A percentile compares a stretch with the other conserved stretches of the same genome.
Conservation (phyloP, 2,113 vertebrate genomes). For the Lagenorhynchus albirostris region DNA sequence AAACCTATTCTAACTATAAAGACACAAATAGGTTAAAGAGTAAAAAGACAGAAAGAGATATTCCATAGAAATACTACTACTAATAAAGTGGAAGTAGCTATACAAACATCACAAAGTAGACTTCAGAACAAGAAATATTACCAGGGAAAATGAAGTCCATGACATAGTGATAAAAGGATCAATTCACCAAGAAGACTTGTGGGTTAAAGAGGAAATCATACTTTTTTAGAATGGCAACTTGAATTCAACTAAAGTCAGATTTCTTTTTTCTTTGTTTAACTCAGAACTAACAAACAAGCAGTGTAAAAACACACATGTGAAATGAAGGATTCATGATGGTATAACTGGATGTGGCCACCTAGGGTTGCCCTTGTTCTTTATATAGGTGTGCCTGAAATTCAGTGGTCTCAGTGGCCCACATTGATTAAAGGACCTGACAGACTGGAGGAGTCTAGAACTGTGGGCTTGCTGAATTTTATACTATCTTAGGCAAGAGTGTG, state of each 20-base stretch:
- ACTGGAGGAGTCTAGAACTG: not conserved
- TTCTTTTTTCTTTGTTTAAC: not conserved
- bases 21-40: not conserved
- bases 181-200: not conserved
- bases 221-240: not conserved
- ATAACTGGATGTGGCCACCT: not conserved
- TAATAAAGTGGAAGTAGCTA: not conserved
- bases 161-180: not conserved
- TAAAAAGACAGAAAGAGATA: not conserved
- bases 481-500: not conserved
- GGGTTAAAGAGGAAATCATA: not conserved
- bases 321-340: not conserved
- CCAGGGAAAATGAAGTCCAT: not conserved
- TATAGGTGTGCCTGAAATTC: not conserved
- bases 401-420: not conserved
- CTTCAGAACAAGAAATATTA: not conserved
- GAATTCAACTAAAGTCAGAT: not conserved
- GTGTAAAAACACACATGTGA: not conserved
- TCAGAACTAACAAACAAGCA: not conserved
- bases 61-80: not conserved
- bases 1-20: conserved; percentile 4
- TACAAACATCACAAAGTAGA: not conserved
- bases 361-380: not conserved
- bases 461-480: not conserved
- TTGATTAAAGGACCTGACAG: not conserved